Evolutionary conservation across 2,113 vertebrate species (phyloP), one percentile per base, ranked within the genome.

Genomic region (Megatriorchis doriae): DNA sequence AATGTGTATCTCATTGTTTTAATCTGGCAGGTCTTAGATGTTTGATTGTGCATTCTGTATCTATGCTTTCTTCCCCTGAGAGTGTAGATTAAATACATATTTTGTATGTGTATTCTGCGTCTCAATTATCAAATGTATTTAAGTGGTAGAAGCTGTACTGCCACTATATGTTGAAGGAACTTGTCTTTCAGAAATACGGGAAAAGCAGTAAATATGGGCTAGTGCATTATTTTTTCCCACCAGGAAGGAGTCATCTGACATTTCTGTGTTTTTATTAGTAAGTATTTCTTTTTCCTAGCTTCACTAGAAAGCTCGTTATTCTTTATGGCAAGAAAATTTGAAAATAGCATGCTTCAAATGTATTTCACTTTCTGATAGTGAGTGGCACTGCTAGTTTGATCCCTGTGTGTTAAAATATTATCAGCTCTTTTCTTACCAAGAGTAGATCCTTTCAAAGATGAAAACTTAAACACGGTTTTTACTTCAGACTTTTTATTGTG

Each of bases 351-450:
- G 43, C 32, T 95, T 94, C 65, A 92, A 94, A 89, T 68, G 16
- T 74, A 36, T 85, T 96, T 95, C 78, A 89, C 40, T 84, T 94
- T 88, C 38, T 89, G 68, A 87, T 74, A 79, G 68, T 75, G 72
- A 94, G 36, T 87, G 66, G 86, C 53, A 87, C 17, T 78, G 34
- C 80, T 92, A 48, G 65, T 84, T 92, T 96, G 81, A 96, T 96
- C 66, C 56, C 20, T 32, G 8, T 40, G 32, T 80, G 93, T 95
- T 96, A 71, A 92, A 95, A 88, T 84, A 71, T 62, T 83, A 86
- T 59, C 31, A 80, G 22, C 11, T 81, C 59, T 92, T 94, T 89
- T 84, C 80, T 94, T 92, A 88, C 63, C 36, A 63, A 71, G 23
- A 93, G 45, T 66, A 73, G 53, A 53, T 71, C 29, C 45, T 94